Conservation (phyloP, 2,113 vertebrate species). For the Nycticebus coucang region DNA sequence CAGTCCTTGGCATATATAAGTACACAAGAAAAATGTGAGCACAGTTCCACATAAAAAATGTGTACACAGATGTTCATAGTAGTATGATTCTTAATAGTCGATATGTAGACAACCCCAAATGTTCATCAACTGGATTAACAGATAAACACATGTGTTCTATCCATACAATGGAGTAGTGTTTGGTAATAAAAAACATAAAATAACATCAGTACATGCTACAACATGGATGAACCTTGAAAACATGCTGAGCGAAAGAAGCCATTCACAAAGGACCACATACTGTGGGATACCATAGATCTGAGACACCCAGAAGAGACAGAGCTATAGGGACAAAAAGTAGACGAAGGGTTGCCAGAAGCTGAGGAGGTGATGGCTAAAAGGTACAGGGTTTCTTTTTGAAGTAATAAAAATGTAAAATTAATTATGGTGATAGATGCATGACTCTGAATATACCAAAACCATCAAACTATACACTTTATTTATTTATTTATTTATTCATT, state of each 20-base stretch:
- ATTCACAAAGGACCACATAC: not conserved
- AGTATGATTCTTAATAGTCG: not conserved
- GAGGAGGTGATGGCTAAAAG: not conserved
- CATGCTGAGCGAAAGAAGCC: not conserved
- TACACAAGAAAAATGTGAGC: not conserved
- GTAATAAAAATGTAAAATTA: not conserved
- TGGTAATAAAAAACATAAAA: not conserved
- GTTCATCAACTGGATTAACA: not conserved
- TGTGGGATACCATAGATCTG: not conserved
- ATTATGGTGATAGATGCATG: not conserved
- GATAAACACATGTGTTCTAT: not conserved
- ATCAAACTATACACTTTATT: accelerated
- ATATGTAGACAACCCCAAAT: not conserved
- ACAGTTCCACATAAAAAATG: not conserved
- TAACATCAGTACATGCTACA: not conserved
- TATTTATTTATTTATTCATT: no score
- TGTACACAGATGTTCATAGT: not conserved
- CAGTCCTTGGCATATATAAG: not conserved
- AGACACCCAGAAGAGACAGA: not conserved
- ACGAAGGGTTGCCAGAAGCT: not conserved
- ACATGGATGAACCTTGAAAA: not conserved
- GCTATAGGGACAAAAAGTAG: not conserved
- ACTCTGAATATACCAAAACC: not conserved
- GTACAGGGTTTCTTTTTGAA: not conserved
- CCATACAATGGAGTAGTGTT: no score